Percentiles rank a stretch among this genome's conserved stretches.
phyloP scores from a whole-genome alignment of 2,888 invertebrate species.

The Gandaritis pyraliata region DNA sequence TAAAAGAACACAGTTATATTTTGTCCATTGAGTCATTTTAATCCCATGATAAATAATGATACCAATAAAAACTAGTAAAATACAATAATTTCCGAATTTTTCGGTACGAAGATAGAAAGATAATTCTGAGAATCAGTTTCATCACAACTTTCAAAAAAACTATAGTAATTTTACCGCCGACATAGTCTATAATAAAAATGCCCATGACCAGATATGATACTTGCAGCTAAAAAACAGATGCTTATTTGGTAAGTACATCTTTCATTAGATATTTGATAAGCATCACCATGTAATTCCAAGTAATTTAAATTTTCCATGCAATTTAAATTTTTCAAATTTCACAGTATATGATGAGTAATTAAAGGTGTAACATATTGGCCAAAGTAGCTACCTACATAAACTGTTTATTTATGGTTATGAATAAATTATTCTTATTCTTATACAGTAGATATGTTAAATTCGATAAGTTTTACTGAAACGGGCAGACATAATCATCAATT shows the following conservation, averaged over 20 bases:
- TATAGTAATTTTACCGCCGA: neutral
- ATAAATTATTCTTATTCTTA: no score
- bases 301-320: no score
- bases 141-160: neutral
- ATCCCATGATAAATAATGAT: constrained; percentile 10
- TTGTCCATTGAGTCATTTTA: constrained; percentile 1
- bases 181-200: constrained; percentile 2
- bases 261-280: no score
- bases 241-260: neutral
- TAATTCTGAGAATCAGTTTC: constrained; percentile 7
- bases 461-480: no score
- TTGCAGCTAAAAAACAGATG: neutral
- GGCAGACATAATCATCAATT: no score
- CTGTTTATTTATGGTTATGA: no score
- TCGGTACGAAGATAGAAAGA: neutral
- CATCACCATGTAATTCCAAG: no score
- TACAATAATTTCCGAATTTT: neutral
- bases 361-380: no score
- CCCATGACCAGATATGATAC: neutral
- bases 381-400: no score
- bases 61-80: constrained; percentile 5
- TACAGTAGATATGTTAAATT: no score
- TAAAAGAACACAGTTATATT: constrained; percentile 8
- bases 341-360: no score
- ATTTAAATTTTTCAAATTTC: no score